Conservation (phyloP, 2,113 vertebrate species). For the Sinocyclocheilus grahami region DNA sequence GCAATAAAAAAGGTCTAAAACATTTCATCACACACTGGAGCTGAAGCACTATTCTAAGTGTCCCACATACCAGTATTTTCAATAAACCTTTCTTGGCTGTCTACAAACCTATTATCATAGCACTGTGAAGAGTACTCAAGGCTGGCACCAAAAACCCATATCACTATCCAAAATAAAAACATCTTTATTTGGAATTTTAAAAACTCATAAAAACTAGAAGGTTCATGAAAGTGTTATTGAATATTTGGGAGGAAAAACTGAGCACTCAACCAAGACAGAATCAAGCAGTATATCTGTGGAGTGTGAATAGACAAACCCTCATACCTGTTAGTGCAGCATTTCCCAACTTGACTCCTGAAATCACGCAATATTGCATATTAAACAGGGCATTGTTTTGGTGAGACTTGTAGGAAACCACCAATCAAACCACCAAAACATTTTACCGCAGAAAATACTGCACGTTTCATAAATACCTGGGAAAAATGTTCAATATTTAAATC, state of each 20-base stretch:
- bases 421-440: neutral
- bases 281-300: neutral
- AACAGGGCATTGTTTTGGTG: neutral
- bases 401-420: neutral
- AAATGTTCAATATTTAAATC: neutral
- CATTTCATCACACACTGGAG: constrained; percentile 9
- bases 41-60: constrained; percentile 24
- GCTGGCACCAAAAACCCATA: constrained; percentile 19
- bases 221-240: neutral
- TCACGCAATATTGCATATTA: neutral
- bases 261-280: neutral
- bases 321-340: neutral
- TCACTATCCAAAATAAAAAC: constrained; percentile 16
- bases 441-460: neutral
- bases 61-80: constrained; percentile 18
- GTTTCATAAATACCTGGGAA: neutral
- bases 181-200: neutral
- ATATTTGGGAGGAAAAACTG: neutral
- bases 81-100: constrained; percentile 17
- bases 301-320: neutral
- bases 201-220: constrained; percentile 2
- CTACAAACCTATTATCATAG: constrained; percentile 13
- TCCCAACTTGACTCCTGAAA: constrained; percentile 12
- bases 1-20: constrained; percentile 15
- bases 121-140: constrained; percentile 19